phyloP scores from a whole-genome alignment of 2,888 invertebrate species.

The Cephus rjabovi region DNA sequence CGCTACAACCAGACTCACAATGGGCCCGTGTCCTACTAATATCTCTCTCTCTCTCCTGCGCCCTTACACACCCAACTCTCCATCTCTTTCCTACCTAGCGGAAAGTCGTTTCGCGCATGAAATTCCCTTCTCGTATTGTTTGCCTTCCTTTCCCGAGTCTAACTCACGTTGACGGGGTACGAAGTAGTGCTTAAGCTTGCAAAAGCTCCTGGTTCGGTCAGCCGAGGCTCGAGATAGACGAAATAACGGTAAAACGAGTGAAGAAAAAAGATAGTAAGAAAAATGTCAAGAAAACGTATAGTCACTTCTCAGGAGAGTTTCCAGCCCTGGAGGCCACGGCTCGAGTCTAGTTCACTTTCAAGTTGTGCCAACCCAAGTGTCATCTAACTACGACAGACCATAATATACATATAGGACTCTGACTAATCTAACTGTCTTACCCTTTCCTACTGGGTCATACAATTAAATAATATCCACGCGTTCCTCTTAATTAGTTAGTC shows the following conservation, averaged over 20 bases:
- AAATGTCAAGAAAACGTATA: neutral
- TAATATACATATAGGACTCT: neutral
- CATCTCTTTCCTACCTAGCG: neutral
- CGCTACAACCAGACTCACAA: neutral
- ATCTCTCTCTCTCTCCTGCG: neutral
- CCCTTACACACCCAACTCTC: neutral
- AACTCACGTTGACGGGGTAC: slow-evolving; percentile 17
- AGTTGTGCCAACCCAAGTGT: neutral
- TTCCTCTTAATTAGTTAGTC: slow-evolving; percentile 30
- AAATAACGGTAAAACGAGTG: neutral
- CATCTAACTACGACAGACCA: neutral
- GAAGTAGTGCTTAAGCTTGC: slow-evolving; percentile 21
- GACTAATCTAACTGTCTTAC: neutral
- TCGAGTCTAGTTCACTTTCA: neutral
- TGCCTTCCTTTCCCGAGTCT: slow-evolving; percentile 12
- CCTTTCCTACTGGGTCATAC: neutral
- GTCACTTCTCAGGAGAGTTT: neutral
- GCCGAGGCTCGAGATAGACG: neutral
- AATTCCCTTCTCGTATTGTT: slow-evolving; percentile 12
- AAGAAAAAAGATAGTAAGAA: neutral
- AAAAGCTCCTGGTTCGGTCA: slow-evolving; percentile 1
- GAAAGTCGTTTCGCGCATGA: neutral
- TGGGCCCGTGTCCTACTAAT: neutral
- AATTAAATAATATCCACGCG: slow-evolving; percentile 26
- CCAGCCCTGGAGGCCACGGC: neutral